Evolutionary conservation across 2,797 vertebrate genomes (phyloP), one percentile per base, ranked within the genome.

Genomic region (Cephalopachus bancanus): DNA sequence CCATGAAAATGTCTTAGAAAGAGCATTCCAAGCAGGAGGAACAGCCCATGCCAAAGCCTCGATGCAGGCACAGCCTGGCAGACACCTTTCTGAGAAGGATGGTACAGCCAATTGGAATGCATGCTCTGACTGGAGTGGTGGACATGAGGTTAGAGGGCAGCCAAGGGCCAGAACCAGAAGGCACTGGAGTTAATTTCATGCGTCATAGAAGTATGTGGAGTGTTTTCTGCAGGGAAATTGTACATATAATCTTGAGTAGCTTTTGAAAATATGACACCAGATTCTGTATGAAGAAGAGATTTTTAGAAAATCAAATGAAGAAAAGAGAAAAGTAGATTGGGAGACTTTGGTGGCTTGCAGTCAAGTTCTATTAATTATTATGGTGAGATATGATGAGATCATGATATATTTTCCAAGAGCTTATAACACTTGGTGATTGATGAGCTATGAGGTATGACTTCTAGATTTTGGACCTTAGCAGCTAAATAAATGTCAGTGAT

Each of bases 51-150:
- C 57, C 60, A 28, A 69, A 37, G 2, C 12, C 20, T 22, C 33
- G 26, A 5, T 12, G 33, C 19, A 22, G 51, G 30, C 5, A 7
- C n/a, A 49, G 22, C 5, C 19, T 17, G 8, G 78, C 16, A 5
- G 4, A 55, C 51, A 49, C 30, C 53, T 44, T 44, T 44, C 76
- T 24, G 49, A 20, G 19, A 3, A 5, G 71, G 19, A 0, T 20
- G 3, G 5, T 17, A 19, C 0, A 1, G 55, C 22, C 24, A 57
- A 59, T 24, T 16, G 26, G 19, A 30, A 44, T 51, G 22, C 17
- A 55, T 5, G 0, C 10, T 8, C 9, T 7, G 28, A 2, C 4
- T 15, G 12, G n/a, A 19, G 2, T 4, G 12, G 0, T 17, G 49
- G 65, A 30, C 3, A 11, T 1, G 49, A 2, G 10, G 3, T 9